Evolutionary conservation across 2,113 vertebrate species (phyloP), one percentile per base, ranked within the genome.

Genomic region (Atrichornis clamosus): DNA sequence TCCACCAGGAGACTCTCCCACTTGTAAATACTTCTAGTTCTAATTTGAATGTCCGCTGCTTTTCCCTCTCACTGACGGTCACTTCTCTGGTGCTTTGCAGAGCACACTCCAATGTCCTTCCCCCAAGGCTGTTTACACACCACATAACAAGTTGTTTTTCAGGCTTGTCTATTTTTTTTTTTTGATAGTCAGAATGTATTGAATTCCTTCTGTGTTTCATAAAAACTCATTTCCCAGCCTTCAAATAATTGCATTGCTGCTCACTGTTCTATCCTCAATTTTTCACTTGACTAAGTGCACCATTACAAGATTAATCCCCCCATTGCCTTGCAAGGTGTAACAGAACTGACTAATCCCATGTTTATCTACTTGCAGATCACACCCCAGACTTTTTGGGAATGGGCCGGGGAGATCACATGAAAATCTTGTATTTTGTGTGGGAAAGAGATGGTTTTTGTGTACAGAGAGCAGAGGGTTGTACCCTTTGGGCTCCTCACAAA

Each of bases 241-340:
- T 74, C 89, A 58, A 49, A 60, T 89, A 94, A 95, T 87, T 64
- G 53, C 60, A 65, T 89, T 94, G 81, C 87, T 94, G 77, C 46
- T 94, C 87, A 84, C 56, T 81, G 19, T 35, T 62, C 89, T 59
- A 35, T 72, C 94, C 93, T 70, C 93, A 95, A 95, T 96, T 95
- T 95, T 93, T 96, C 87, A 96, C 84, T 93, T 89, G 84, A 85
- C 84, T 95, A 94, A 87, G 82, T 84, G 73, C 81, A 69, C 39
- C 87, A 56, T 92, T 87, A 74, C 78, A 65, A 46, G 55, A 77
- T 93, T 85, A 93, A 70, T 76, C 74, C 78, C 62, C 79, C 80
- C 78, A 60, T 64, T 72, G 86, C 91, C 80, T 62, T 22, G 13
- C 77, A 81, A 76, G 84, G 89, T 92, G 78, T 91, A 95, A 95